Conservation (phyloP, 2,113 vertebrate species). For the Podarcis muralis region DNA sequence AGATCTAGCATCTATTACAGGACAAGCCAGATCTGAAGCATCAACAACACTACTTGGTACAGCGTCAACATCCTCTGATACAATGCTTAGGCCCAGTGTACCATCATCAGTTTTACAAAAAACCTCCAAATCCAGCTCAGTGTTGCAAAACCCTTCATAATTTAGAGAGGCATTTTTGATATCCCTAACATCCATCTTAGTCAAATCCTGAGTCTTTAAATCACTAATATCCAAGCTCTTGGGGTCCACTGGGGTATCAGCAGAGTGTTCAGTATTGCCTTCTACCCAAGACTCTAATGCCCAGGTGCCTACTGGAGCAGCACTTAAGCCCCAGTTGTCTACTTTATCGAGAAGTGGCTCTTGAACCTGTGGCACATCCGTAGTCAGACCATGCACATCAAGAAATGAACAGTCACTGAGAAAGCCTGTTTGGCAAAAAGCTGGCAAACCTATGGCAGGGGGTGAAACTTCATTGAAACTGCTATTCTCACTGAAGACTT, state of each 20-base stretch:
- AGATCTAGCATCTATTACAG: background rate
- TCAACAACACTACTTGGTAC: background rate
- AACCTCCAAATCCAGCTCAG: slow-evolving; percentile 26
- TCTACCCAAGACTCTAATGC: background rate
- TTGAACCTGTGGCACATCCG: background rate
- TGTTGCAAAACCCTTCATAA: background rate
- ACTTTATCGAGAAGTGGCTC: accelerated
- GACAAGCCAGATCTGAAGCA: background rate
- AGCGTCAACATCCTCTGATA: background rate
- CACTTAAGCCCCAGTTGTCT: accelerated
- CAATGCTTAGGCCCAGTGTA: background rate
- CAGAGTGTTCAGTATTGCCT: accelerated
- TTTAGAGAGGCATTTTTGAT: slow-evolving; percentile 21
- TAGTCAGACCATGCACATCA: slow-evolving; percentile 9
- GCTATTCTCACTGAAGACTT: accelerated
- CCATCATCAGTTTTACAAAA: background rate
- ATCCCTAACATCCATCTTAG: slow-evolving; percentile 17
- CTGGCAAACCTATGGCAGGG: background rate
- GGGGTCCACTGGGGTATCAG: background rate
- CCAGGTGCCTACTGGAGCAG: background rate
- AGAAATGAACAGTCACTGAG: slow-evolving; percentile 17
- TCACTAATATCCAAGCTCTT: background rate
- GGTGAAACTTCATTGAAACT: slow-evolving; percentile 1
- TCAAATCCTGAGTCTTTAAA: slow-evolving; percentile 23
- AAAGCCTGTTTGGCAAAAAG: slow-evolving; percentile 13